Evolutionary conservation across 2,888 invertebrate species (phyloP).

Genomic region (Cataglyphis livida): DNA sequence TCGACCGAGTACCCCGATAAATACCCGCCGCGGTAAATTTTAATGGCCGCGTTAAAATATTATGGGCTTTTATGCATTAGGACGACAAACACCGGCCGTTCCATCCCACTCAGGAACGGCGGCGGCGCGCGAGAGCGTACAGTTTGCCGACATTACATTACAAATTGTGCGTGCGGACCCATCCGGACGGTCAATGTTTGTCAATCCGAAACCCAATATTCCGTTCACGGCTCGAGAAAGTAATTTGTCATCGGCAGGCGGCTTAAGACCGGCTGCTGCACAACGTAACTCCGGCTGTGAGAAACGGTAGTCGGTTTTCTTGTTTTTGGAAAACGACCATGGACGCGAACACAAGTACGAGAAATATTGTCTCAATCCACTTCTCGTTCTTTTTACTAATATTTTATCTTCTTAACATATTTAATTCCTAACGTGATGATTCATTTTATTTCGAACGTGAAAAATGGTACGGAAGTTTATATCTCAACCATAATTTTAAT

Average conservation of each 20-base stretch:
- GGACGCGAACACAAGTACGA: neutral
- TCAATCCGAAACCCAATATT: constrained; percentile 76
- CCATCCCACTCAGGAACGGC: constrained; percentile 33
- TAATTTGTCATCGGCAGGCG: constrained; percentile 78
- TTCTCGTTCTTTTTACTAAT: neutral
- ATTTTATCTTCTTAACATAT: neutral
- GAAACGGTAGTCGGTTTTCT: constrained; percentile 23
- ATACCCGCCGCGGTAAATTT: constrained; percentile 65
- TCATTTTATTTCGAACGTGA: neutral
- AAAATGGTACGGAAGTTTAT: neutral
- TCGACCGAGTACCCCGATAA: constrained; percentile 60
- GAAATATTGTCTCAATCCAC: neutral
- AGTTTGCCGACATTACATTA: constrained; percentile 70
- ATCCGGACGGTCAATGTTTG: constrained; percentile 72
- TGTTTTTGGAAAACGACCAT: neutral
- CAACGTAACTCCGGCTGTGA: neutral
- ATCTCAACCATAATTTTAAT: neutral
- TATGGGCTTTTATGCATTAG: constrained; percentile 70
- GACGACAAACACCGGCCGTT: constrained; percentile 64
- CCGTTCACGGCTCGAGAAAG: constrained; percentile 67
- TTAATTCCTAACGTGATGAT: neutral
- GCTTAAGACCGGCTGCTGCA: neutral
- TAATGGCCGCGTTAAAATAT: constrained; percentile 71
- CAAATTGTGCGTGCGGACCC: constrained; percentile 75
- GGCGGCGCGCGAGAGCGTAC: constrained; percentile 27